Evolutionary conservation across 2,113 vertebrate species (phyloP).

Genomic region (Physeter macrocephalus): DNA sequence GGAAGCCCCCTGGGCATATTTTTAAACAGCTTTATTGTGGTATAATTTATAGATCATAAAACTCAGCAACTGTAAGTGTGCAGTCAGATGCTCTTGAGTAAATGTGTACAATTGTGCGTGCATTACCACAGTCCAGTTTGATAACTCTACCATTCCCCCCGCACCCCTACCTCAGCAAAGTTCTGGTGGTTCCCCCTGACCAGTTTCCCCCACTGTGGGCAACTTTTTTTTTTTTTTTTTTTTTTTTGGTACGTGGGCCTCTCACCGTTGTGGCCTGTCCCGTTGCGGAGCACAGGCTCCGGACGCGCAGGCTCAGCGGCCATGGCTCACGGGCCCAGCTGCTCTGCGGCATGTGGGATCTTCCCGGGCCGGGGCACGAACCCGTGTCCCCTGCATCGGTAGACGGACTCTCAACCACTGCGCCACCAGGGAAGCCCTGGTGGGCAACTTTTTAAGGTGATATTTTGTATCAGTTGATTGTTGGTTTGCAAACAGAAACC

Average conservation of each 20-base stretch:
- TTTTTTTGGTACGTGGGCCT: too few species aligned
- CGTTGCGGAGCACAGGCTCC: too few species aligned
- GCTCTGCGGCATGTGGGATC: too few species aligned
- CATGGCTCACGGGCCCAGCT: too few species aligned
- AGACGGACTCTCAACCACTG: too few species aligned
- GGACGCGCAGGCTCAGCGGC: too few species aligned
- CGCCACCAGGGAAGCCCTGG: too few species aligned
- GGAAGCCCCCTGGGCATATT: neutral
- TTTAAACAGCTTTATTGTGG: neutral
- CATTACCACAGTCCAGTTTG: neutral
- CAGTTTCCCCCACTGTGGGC: neutral
- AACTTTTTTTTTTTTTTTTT: too few species aligned
- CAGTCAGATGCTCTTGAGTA: neutral
- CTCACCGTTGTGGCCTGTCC: too few species aligned
- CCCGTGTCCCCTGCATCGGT: too few species aligned
- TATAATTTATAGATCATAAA: neutral
- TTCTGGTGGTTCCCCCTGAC: neutral
- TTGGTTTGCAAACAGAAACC: neutral
- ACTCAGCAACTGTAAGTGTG: neutral
- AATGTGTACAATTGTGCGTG: neutral
- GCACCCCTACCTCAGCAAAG: accelerated
- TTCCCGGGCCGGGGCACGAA: too few species aligned
- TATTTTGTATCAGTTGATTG: neutral
- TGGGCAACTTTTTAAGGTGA: neutral
- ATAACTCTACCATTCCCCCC: neutral